A percentile compares a stretch with the other conserved stretches of the same genome.
Evolutionary conservation across 2,888 invertebrate species (phyloP).

Genomic region (Hyles lineata): DNA sequence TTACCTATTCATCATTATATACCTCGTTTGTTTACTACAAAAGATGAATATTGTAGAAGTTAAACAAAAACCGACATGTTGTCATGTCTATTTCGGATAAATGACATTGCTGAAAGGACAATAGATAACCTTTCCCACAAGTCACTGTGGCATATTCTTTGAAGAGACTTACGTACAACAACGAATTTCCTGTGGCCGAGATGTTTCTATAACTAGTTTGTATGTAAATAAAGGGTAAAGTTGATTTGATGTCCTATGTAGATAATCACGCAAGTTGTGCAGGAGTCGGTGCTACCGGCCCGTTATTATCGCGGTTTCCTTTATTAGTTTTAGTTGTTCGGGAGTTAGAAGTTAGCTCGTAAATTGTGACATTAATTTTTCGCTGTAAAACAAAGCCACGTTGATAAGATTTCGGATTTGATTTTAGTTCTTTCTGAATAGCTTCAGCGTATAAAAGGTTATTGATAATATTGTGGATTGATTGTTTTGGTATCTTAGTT

Average conservation of each 20-base stretch:
- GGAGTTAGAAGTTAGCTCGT: conserved; percentile 25
- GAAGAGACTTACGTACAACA: background rate
- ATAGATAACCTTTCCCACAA: no score
- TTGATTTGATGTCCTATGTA: background rate
- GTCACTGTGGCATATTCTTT: no score
- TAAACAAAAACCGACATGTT: background rate
- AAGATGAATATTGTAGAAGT: background rate
- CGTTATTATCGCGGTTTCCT: conserved; percentile 31
- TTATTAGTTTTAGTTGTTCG: conserved; percentile 33
- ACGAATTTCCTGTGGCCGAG: no score
- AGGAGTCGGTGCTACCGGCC: conserved; percentile 31
- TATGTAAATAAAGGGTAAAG: conserved; percentile 8
- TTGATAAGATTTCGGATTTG: conserved; percentile 20
- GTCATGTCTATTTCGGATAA: no score
- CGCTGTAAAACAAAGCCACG: conserved; percentile 19
- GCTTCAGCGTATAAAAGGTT: background rate
- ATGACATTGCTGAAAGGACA: no score
- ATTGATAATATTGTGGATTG: background rate
- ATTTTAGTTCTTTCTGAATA: conserved; percentile 4
- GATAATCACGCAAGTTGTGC: conserved; percentile 19
- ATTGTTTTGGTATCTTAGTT: background rate
- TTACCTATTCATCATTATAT: background rate
- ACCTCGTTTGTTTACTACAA: background rate
- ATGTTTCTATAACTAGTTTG: background rate
- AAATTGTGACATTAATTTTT: conserved; percentile 25